Evolutionary conservation across 2,113 vertebrate genomes (phyloP).

Genomic region (Fukomys damarensis): DNA sequence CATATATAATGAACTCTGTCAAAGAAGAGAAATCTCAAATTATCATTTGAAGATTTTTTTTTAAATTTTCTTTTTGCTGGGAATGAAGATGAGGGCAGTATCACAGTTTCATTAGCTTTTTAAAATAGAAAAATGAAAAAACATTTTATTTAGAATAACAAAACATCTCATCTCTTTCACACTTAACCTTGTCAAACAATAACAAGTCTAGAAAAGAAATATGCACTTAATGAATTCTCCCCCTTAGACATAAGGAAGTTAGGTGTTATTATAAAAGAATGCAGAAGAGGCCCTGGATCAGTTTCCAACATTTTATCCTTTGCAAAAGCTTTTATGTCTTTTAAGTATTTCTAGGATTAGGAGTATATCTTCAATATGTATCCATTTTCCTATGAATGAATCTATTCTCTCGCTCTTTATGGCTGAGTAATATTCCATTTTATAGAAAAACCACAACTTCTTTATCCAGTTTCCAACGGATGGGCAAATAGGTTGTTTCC

Average conservation of each 20-base stretch:
- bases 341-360: background rate
- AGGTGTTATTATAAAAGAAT: conserved; percentile 9
- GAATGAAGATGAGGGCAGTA: background rate
- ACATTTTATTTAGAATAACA: conserved; percentile 44
- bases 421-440: too few species aligned
- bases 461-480: too few species aligned
- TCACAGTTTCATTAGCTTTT: background rate
- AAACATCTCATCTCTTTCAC: background rate
- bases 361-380: too few species aligned
- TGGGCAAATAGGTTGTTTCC: too few species aligned
- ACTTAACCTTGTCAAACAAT: background rate
- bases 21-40: background rate
- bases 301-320: background rate
- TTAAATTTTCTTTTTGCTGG: background rate
- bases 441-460: too few species aligned
- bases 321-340: background rate
- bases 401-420: too few species aligned
- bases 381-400: too few species aligned
- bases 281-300: background rate
- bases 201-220: conserved; percentile 31
- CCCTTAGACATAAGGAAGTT: background rate
- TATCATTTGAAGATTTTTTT: background rate
- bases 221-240: background rate
- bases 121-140: conserved; percentile 26
- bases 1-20: background rate